phyloP scores from a whole-genome alignment of 2,797 vertebrate species.

The Darevskia mixta region DNA sequence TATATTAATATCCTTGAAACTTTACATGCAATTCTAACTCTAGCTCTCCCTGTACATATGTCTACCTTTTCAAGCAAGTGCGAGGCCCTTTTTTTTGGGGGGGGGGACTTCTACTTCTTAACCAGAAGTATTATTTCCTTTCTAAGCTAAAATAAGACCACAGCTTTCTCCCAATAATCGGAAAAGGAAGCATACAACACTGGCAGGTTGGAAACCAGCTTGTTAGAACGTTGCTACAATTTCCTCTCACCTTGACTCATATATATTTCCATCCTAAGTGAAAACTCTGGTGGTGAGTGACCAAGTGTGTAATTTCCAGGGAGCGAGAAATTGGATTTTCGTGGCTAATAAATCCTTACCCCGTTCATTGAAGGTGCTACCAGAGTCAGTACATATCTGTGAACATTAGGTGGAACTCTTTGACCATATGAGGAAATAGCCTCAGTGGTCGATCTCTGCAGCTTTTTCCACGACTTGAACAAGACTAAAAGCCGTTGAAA shows the following conservation, averaged over 20 bases:
- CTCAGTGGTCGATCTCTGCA: not conserved
- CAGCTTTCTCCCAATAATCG: not conserved
- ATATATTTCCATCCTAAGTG: conserved; percentile 11
- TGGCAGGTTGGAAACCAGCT: not conserved
- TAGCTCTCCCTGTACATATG: not conserved
- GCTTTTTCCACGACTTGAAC: conserved; percentile 18
- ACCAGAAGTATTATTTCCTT: not conserved
- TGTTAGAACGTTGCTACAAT: not conserved
- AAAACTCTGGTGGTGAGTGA: conserved; percentile 20
- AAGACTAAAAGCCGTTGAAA: conserved; percentile 60
- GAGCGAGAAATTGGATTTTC: conserved; percentile 4
- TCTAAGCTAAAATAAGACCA: not conserved
- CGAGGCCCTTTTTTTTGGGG: not conserved
- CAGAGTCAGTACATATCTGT: conserved; percentile 55
- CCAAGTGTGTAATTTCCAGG: not conserved
- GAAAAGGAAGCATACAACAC: not conserved
- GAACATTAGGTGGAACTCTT: conserved; percentile 72
- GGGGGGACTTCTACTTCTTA: not conserved
- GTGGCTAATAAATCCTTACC: not conserved
- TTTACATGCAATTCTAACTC: not conserved
- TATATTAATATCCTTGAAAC: no score
- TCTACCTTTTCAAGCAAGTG: not conserved
- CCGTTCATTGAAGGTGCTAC: not conserved
- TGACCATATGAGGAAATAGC: conserved; percentile 26
- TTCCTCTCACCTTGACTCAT: not conserved